These are phyloP conservation scores for Melanerpes aurifrons DNA, from an alignment of 2,113 vertebrate species.

Conservation along the genomic window DNA sequence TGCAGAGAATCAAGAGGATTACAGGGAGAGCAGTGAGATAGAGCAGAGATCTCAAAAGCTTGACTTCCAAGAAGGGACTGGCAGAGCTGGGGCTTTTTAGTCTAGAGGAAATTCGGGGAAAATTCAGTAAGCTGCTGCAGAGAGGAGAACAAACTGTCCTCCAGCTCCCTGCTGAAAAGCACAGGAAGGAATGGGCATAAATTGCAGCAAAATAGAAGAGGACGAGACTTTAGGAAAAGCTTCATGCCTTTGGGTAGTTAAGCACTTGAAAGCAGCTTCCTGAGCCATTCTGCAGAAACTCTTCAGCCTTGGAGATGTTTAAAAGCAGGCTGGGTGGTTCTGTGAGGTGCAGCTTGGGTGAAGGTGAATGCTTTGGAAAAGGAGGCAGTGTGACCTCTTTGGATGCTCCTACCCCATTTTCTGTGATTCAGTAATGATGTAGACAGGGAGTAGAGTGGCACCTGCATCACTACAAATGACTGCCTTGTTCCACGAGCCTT, in stretches of 20 bases:
- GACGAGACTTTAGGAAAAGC: background rate
- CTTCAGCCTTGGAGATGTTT: slow-evolving; percentile 7
- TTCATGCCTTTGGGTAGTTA: slow-evolving; percentile 16
- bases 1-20: background rate
- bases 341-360: background rate
- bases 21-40: background rate
- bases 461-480: background rate
- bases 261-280: background rate
- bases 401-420: background rate
- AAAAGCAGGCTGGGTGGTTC: background rate
- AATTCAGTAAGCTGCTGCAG: background rate
- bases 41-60: background rate
- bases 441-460: background rate
- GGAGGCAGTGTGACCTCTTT: slow-evolving; percentile 1
- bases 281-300: background rate
- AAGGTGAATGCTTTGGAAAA: background rate
- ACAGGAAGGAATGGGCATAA: background rate
- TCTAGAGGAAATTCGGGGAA: background rate
- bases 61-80: slow-evolving; percentile 1
- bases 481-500: background rate
- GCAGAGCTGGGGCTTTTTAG: background rate
- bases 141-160: slow-evolving; percentile 10
- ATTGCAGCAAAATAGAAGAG: background rate
- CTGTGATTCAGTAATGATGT: background rate
- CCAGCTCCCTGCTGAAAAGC: background rate